A percentile compares a stretch with the other conserved stretches of the same genome.
Conservation (phyloP, 1,140 invertebrate species). For the Akabosia matsudoensis region DNA sequence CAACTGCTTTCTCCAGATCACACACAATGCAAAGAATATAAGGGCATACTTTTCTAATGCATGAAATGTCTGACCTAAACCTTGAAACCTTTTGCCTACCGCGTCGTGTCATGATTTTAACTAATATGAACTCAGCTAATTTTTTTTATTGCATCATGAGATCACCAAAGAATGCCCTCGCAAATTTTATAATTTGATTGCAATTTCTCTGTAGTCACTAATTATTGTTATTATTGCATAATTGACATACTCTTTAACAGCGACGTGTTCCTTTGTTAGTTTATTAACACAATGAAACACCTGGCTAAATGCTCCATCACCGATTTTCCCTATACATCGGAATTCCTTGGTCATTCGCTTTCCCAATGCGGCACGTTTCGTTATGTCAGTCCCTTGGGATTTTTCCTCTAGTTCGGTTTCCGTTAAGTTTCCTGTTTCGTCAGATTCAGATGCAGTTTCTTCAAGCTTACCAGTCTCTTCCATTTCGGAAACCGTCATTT, state of each 20-base stretch:
- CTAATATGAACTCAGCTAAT: too few relatives aligned
- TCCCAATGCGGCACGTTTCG: constrained; percentile 12
- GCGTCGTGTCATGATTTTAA: too few relatives aligned
- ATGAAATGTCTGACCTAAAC: not conserved
- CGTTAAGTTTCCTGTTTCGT: not conserved
- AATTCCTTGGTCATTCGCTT: constrained; percentile 50
- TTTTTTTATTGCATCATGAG: too few relatives aligned
- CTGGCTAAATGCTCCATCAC: constrained; percentile 61
- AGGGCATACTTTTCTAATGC: not conserved
- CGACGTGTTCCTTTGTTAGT: constrained; percentile 58
- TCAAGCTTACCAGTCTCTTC: not conserved
- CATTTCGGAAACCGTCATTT: not conserved
- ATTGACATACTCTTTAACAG: constrained; percentile 58
- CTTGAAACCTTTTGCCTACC: too few relatives aligned
- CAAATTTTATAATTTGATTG: not conserved
- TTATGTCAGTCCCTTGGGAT: not conserved
- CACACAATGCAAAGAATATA: too few relatives aligned
- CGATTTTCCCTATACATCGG: constrained; percentile 56
- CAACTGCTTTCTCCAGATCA: too few relatives aligned
- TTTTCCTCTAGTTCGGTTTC: not conserved
- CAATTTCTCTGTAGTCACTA: not conserved
- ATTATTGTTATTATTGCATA: not conserved
- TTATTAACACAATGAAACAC: constrained; percentile 56
- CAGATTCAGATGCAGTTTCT: not conserved
- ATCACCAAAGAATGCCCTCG: not conserved